phyloP scores from a whole-genome alignment of 2,797 vertebrate species.

The Gobio occitaniae region DNA sequence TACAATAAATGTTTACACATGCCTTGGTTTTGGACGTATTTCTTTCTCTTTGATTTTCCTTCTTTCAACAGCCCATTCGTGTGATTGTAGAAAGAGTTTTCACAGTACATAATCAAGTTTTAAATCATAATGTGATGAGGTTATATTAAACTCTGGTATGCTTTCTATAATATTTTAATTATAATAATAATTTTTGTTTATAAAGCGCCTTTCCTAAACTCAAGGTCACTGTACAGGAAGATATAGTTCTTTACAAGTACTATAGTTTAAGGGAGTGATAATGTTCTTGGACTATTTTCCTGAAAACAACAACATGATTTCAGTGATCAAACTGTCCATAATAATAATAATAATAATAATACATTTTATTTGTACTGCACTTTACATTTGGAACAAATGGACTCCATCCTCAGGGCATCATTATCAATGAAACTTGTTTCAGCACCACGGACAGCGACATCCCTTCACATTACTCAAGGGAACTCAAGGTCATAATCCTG shows the following conservation, averaged over 20 bases:
- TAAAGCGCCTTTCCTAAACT: not conserved
- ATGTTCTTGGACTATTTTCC: not conserved
- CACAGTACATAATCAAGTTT: not conserved
- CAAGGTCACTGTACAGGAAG: not conserved
- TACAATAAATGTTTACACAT: conserved; percentile 78
- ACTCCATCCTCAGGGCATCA: not conserved
- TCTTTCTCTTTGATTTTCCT: not conserved
- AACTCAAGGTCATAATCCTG: not conserved
- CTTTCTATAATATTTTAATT: not conserved
- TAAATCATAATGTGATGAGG: not conserved
- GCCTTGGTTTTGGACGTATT: not conserved
- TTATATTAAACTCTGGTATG: not conserved
- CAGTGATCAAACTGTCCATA: not conserved
- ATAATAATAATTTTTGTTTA: not conserved
- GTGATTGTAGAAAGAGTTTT: not conserved
- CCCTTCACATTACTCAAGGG: not conserved
- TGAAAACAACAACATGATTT: not conserved
- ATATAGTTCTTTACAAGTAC: not conserved
- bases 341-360: no score
- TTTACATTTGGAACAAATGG: not conserved
- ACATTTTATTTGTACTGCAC: no score
- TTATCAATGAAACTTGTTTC: conserved; percentile 39
- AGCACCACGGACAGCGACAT: conserved; percentile 69
- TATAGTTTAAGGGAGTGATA: not conserved
- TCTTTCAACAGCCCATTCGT: not conserved